Conservation (phyloP, 1,140 invertebrate species). For the Zaprionus tsacasi region DNA sequence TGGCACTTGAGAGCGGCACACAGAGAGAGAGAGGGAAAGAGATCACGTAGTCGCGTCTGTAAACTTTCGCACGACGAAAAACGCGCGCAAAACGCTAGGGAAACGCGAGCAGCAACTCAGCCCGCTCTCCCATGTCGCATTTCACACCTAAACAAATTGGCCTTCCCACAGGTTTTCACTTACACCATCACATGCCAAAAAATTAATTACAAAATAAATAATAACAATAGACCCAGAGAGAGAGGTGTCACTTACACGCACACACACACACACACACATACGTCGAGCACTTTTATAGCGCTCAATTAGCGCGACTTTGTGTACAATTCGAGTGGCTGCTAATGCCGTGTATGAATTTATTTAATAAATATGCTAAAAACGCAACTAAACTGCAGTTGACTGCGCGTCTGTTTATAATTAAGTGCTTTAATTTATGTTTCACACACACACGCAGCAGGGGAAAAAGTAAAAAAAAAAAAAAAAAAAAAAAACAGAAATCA, state of each 20-base stretch:
- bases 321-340: constrained; percentile 44
- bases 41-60: constrained; percentile 2
- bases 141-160: constrained; percentile 47
- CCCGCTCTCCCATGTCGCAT: not conserved
- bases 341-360: constrained; percentile 65
- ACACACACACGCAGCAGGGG: constrained; percentile 32
- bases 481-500: too few relatives aligned
- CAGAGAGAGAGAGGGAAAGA: constrained; percentile 5
- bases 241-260: constrained; percentile 46
- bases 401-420: constrained; percentile 77
- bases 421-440: constrained; percentile 73
- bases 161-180: constrained; percentile 73
- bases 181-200: constrained; percentile 19
- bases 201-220: constrained; percentile 35
- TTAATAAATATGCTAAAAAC: constrained; percentile 75
- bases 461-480: not conserved
- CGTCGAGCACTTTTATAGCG: not conserved
- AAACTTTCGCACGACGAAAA: constrained; percentile 63
- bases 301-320: constrained; percentile 59
- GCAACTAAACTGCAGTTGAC: constrained; percentile 67
- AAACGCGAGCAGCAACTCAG: not conserved
- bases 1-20: constrained; percentile 47
- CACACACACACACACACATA: not conserved
- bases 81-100: not conserved
- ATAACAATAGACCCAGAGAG: constrained; percentile 9